Conservation (phyloP, 2,888 invertebrate species). For the Caenorhabditis becei region DNA sequence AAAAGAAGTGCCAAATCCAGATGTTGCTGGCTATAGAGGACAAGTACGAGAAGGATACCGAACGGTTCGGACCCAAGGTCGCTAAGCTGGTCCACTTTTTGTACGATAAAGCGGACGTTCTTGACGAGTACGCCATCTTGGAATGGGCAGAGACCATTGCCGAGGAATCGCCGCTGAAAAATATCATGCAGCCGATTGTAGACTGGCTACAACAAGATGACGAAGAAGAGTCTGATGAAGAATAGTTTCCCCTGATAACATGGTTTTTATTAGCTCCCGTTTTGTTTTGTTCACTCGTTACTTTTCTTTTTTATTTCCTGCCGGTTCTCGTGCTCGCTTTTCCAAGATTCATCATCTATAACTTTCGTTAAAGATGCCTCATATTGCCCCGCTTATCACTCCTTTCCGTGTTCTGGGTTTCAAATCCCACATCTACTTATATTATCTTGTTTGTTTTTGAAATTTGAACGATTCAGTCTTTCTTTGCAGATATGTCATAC, state of each 20-base stretch:
- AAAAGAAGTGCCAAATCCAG: constrained; percentile 68
- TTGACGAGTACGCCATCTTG: constrained; percentile 67
- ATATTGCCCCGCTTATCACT: no score
- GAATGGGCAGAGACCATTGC: constrained; percentile 70
- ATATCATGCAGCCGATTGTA: constrained; percentile 62
- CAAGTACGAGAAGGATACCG: constrained; percentile 28
- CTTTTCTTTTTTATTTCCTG: background rate
- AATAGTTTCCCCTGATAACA: background rate
- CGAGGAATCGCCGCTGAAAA: constrained; percentile 42
- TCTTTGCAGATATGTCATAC: constrained; percentile 60
- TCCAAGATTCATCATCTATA: no score
- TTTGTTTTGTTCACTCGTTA: constrained; percentile 6
- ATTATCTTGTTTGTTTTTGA: background rate
- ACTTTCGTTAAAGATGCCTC: no score
- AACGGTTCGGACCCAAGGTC: constrained; percentile 25
- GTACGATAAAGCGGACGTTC: constrained; percentile 67
- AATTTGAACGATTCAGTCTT: background rate
- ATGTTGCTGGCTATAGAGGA: constrained; percentile 76
- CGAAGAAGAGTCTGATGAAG: constrained; percentile 46
- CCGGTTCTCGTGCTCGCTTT: no score
- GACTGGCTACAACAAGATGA: constrained; percentile 71
- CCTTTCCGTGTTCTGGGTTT: background rate
- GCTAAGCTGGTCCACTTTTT: constrained; percentile 69
- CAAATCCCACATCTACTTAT: constrained; percentile 8
- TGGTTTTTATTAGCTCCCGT: background rate